Base-by-base conservation (phyloP, 1,140 invertebrate genomes). In the Leptoteleia sp. region DNA sequence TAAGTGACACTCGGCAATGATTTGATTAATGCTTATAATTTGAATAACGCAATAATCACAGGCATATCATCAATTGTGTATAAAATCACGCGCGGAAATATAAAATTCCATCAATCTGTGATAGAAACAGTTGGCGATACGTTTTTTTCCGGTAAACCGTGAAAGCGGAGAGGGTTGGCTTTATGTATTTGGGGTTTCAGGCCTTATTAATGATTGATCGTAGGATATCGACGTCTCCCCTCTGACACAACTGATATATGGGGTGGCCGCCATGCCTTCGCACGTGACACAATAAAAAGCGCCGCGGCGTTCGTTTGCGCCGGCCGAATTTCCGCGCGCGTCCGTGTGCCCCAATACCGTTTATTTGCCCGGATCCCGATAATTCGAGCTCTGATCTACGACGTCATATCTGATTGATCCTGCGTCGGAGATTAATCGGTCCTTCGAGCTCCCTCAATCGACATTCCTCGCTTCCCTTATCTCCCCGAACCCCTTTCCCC, bases 201-300 rank as follows among this genome's bases (percentile, higher is more conserved):
- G 81, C 82, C 85, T 89, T 89, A 89, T 89, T 89, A 89, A 89
- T 89, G 88, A 89, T 89, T 89, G 88, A 89, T 89, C 82, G 86
- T 81, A 83, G 85, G 87, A 89, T 89, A 89, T 89, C 84, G 87
- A 89, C 85, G 81, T 88, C 85, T 84, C n/a, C n/a, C n/a, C n/a
- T n/a, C n/a, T n/a, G n/a, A n/a, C n/a, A n/a, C n/a, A n/a, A n/a
- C n/a, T n/a, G n/a, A n/a, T n/a, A n/a, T n/a, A n/a, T n/a, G n/a
- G n/a, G n/a, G n/a, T n/a, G n/a, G n/a, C n/a, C n/a, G n/a, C n/a
- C n/a, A n/a, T n/a, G n/a, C n/a, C n/a, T n/a, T n/a, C n/a, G n/a
- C n/a, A n/a, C n/a, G n/a, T n/a, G n/a, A n/a, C n/a, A n/a, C n/a
- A n/a, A n/a, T n/a, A n/a, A n/a, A n/a, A n/a, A n/a, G n/a, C n/a